Evolutionary conservation across 2,113 vertebrate species (phyloP).

Genomic region (Smithornis capensis): DNA sequence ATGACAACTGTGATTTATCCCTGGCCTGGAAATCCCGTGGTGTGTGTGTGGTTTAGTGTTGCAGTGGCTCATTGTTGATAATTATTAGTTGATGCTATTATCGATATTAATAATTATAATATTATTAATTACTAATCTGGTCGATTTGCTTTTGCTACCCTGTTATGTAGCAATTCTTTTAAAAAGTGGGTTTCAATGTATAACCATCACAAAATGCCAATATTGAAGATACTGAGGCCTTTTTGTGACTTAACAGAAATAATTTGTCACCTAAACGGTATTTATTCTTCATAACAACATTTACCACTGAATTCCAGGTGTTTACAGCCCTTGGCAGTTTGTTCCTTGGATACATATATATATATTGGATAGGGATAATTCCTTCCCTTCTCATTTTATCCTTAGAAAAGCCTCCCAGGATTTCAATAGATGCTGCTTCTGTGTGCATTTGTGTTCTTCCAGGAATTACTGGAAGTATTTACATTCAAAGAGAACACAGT

Average conservation of each 20-base stretch:
- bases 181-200: not conserved
- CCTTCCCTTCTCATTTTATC: not conserved
- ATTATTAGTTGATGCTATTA: not conserved
- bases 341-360: fast-evolving
- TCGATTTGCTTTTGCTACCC: not conserved
- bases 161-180: not conserved
- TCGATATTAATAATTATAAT: no score
- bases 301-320: not conserved
- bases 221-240: not conserved
- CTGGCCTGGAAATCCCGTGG: not conserved
- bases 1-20: not conserved
- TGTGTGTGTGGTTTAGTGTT: not conserved
- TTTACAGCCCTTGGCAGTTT: not conserved
- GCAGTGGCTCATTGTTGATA: not conserved
- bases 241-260: not conserved
- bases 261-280: not conserved
- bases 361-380: fast-evolving
- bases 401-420: not conserved
- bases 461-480: not conserved
- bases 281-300: not conserved
- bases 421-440: not conserved
- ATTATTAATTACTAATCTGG: not conserved
- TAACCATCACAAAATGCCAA: not conserved
- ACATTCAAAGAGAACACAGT: not conserved
- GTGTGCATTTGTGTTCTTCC: not conserved